Evolutionary conservation across 2,888 invertebrate species (phyloP).

Genomic region (Stramonita haemastoma): DNA sequence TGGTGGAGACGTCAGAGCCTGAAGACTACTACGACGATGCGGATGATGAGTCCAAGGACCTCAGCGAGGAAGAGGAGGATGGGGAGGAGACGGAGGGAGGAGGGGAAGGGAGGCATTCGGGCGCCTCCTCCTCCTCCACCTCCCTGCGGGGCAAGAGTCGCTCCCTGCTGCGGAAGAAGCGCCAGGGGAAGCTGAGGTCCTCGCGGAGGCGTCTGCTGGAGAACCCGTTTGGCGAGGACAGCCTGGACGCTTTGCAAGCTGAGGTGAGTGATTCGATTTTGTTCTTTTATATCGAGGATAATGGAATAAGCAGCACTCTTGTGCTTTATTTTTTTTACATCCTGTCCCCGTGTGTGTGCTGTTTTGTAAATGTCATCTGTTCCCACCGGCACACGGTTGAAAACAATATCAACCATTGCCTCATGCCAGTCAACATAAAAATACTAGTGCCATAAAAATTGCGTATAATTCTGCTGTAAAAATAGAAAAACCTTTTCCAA

Average conservation of each 20-base stretch:
- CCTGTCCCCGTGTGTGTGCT: too few species aligned
- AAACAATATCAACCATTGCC: too few species aligned
- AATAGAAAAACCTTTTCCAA: too few species aligned
- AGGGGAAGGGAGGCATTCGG: conserved; percentile 14
- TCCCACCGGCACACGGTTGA: too few species aligned
- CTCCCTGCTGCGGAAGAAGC: conserved; percentile 29
- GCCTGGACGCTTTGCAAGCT: background rate
- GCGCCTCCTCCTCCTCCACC: background rate
- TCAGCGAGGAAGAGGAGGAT: conserved; percentile 42
- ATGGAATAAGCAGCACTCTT: too few species aligned
- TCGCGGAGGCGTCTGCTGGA: conserved; percentile 7
- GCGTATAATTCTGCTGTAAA: too few species aligned
- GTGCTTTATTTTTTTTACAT: too few species aligned
- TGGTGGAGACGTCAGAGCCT: conserved; percentile 23
- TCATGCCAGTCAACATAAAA: too few species aligned
- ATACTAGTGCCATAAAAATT: too few species aligned
- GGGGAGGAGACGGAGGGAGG: conserved; percentile 43
- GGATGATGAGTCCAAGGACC: conserved; percentile 35
- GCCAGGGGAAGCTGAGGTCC: conserved; percentile 36
- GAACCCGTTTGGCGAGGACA: conserved; percentile 31
- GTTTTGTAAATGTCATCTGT: too few species aligned
- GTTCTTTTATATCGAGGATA: too few species aligned
- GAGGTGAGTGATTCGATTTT: conserved; percentile 12
- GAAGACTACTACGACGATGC: conserved; percentile 41
- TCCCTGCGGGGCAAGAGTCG: conserved; percentile 37